Evolutionary conservation across 2,113 vertebrate species (phyloP), one percentile per base, ranked within the genome.

Genomic region (Bucco capensis): DNA sequence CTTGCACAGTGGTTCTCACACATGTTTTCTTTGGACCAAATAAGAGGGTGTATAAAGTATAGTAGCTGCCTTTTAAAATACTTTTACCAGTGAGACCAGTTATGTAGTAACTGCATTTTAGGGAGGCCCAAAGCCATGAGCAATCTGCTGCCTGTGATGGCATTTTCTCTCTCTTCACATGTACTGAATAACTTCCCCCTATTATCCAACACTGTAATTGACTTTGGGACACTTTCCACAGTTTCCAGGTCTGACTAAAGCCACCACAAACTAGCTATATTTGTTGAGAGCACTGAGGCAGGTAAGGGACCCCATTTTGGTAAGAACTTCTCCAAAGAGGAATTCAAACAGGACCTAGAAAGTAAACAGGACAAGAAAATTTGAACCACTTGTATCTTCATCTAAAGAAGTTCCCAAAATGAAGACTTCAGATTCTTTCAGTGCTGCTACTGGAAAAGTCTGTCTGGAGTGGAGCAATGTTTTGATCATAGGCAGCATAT

Each of bases 381-480:
- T 11, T 8, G 40, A 89, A 71, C 69, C 19, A 3, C 57, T 86
- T 10, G 18, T 49, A 28, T 37, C 56, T 64, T 40, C 35, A 70
- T 6, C 31, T 71, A 15, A 3, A 54, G 42, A 56, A 42, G 33
- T 24, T 84, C 35, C 72, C 81, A 18, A 79, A 70, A 60, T 3
- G 19, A 50, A 83, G 73, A 14, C 28, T 11, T 98, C 91, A 98
- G 94, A 98, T 96, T 58, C 98, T 95, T n/a, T 98, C 98, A 5
- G 97, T 58, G 75, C 96, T 93, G 86, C 97, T 98, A n/a, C 98
- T 96, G 12, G 99, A 99, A 96, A 99, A 99, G 98, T 99, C 99
- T 0, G 99, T 99, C 78, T 98, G 99, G 97, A 99, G 97, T 2
- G 99, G 99, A 15, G 97, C 98, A 73, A 99, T 99, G 96, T 99